These are phyloP conservation scores for Drosophila sp. DNA, from an alignment of 1,140 invertebrate genomes.

Conservation along the genomic window DNA sequence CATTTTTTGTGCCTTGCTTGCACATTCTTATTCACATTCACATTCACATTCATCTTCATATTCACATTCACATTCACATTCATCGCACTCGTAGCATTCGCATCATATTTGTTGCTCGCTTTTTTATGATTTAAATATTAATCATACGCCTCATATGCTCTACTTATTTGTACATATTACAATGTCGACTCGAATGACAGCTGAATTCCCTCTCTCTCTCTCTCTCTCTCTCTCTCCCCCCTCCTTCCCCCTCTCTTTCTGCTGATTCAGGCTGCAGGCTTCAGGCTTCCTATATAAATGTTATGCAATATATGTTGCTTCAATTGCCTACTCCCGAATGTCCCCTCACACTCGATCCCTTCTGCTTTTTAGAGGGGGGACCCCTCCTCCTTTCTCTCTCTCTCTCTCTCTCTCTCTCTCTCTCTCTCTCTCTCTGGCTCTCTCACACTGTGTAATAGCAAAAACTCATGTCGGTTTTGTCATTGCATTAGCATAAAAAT, in stretches of 20 bases:
- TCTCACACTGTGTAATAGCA: slow-evolving; percentile 11
- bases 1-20: slow-evolving; percentile 51
- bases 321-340: slow-evolving; percentile 17
- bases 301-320: slow-evolving; percentile 55
- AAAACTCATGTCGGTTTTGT: slow-evolving; percentile 60
- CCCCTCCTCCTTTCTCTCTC: background rate
- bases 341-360: too few relatives aligned
- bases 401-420: background rate
- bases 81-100: background rate
- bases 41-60: slow-evolving; percentile 21
- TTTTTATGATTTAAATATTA: slow-evolving; percentile 59
- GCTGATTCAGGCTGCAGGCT: background rate
- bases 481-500: slow-evolving; percentile 68
- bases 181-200: slow-evolving; percentile 56
- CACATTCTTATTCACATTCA: slow-evolving; percentile 36
- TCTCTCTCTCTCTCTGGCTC: background rate
- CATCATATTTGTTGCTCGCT: background rate
- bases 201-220: too few relatives aligned
- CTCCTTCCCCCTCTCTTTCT: too few relatives aligned
- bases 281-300: slow-evolving; percentile 33
- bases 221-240: too few relatives aligned
- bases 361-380: too few relatives aligned
- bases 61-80: slow-evolving; percentile 22
- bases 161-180: slow-evolving; percentile 67
- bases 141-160: slow-evolving; percentile 68